Conservation (phyloP, 2,888 invertebrate genomes). For the Biston stratarius region DNA sequence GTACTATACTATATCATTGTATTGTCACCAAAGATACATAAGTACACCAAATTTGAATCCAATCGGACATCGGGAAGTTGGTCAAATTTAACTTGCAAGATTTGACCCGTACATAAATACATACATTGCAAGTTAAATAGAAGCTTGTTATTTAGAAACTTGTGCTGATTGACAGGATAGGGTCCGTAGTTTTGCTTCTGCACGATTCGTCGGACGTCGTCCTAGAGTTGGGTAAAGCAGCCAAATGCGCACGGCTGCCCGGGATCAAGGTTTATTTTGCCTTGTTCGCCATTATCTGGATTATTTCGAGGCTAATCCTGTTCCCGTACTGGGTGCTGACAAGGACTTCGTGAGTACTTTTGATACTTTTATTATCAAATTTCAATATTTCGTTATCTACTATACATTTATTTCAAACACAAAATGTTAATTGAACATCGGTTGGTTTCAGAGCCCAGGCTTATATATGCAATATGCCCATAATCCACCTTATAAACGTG, state of each 20-base stretch:
- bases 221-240: slow-evolving; percentile 96
- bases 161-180: not conserved
- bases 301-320: slow-evolving; percentile 93
- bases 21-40: too few species aligned
- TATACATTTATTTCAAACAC: too few species aligned
- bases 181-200: slow-evolving; percentile 90
- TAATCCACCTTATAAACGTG: slow-evolving; percentile 97
- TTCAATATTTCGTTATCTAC: too few species aligned
- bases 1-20: too few species aligned
- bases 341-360: slow-evolving; percentile 83
- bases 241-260: slow-evolving; percentile 94
- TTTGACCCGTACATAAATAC: too few species aligned
- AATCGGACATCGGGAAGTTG: too few species aligned
- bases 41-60: too few species aligned
- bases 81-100: too few species aligned
- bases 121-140: too few species aligned
- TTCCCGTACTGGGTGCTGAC: slow-evolving; percentile 98
- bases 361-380: not conserved
- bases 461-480: slow-evolving; percentile 93
- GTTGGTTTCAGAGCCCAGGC: slow-evolving; percentile 88
- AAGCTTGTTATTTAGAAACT: too few species aligned
- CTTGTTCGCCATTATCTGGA: slow-evolving; percentile 96
- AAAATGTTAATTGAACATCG: too few species aligned
- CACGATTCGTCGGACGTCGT: slow-evolving; percentile 97
- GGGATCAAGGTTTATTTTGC: slow-evolving; percentile 88